Percentiles rank a stretch among this genome's conserved stretches.
These are phyloP conservation scores for Piliocolobus tephrosceles DNA, from an alignment of 2,113 vertebrate species.

Conservation along the genomic window DNA sequence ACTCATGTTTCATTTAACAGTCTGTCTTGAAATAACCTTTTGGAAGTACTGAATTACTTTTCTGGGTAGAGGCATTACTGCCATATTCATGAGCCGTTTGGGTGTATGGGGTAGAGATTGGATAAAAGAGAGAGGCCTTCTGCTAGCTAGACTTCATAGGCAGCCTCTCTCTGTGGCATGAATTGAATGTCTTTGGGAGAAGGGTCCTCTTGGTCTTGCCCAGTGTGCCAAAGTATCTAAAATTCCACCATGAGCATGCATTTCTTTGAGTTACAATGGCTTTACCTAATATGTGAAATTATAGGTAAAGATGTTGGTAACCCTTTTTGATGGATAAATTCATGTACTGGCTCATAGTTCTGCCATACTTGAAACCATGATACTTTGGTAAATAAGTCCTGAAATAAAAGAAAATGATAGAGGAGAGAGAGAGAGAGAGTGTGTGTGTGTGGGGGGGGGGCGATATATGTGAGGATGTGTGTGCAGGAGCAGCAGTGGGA, in stretches of 20 bases:
- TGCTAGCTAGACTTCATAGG: not conserved
- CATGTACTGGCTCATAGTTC: not conserved
- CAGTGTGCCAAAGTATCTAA: not conserved
- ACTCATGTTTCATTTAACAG: constrained; percentile 48
- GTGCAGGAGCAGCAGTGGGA: not conserved
- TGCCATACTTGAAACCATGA: not conserved
- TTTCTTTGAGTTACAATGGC: not conserved
- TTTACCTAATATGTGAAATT: not conserved
- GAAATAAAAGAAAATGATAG: not conserved
- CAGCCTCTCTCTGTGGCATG: not conserved
- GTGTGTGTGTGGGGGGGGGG: accelerated
- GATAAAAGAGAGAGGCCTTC: not conserved
- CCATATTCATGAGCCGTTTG: not conserved
- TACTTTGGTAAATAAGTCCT: not conserved
- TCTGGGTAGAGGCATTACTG: not conserved
- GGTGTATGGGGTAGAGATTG: not conserved
- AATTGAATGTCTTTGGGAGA: not conserved
- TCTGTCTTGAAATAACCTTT: constrained; percentile 47
- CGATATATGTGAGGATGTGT: not conserved
- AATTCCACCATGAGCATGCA: not conserved
- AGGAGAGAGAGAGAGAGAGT: not conserved
- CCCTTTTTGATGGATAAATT: not conserved
- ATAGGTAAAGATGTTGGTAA: not conserved
- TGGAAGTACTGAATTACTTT: not conserved
- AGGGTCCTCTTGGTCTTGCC: not conserved